Percentiles rank a stretch among this genome's conserved stretches.
phyloP scores from a whole-genome alignment of 2,888 invertebrate species.

The Lapara coniferarum region DNA sequence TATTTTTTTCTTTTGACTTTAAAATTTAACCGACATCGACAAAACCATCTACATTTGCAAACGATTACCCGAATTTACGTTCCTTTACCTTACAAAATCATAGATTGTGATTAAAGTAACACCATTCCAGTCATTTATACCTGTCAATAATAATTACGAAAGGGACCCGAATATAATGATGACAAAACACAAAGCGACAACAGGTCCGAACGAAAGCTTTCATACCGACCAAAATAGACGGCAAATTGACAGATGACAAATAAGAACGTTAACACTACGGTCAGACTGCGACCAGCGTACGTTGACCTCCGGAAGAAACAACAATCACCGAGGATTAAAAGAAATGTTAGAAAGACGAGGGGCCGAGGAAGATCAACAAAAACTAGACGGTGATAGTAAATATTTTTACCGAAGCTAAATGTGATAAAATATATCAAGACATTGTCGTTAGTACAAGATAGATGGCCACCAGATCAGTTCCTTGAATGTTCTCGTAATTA shows the following conservation, averaged over 20 bases:
- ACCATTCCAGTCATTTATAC: constrained; percentile 38
- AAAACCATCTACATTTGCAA: neutral
- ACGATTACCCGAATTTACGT: no score
- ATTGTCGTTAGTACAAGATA: constrained; percentile 80
- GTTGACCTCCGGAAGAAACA: constrained; percentile 29
- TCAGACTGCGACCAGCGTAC: constrained; percentile 43
- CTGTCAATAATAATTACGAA: constrained; percentile 78
- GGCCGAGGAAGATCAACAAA: constrained; percentile 48
- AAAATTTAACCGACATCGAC: neutral
- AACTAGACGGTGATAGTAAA: constrained; percentile 63
- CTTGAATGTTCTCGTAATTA: constrained; percentile 45
- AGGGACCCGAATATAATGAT: constrained; percentile 74
- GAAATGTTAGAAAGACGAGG: constrained; percentile 33
- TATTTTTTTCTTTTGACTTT: neutral
- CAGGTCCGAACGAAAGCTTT: constrained; percentile 70
- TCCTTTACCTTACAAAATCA: neutral
- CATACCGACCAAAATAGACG: constrained; percentile 79
- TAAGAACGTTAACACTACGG: constrained; percentile 78
- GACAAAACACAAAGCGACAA: constrained; percentile 63
- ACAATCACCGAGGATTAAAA: constrained; percentile 25
- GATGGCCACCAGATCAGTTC: constrained; percentile 63
- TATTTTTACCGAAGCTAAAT: constrained; percentile 77
- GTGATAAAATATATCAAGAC: constrained; percentile 81
- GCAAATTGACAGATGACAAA: constrained; percentile 83
- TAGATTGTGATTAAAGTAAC: constrained; percentile 16